Percentiles rank a stretch among this genome's conserved stretches.
Conservation (phyloP, 1,140 invertebrate genomes). For the Drosophila pandora region DNA sequence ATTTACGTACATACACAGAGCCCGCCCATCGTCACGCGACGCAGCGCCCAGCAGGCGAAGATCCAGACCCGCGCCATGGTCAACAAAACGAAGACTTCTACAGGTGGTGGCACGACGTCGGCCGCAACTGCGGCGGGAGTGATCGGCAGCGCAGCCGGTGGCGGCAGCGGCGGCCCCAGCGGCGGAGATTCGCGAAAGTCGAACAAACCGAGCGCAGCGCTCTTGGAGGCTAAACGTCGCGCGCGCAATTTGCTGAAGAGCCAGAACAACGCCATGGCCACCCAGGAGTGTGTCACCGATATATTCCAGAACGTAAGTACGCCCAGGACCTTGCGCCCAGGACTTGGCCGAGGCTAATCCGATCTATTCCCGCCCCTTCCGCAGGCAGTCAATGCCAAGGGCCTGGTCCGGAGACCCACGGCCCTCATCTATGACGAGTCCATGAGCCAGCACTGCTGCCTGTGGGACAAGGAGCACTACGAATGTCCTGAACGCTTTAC, state of each 20-base stretch:
- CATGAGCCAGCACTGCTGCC: slow-evolving; percentile 91
- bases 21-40: slow-evolving; percentile 85
- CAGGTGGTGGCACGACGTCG: slow-evolving; percentile 11
- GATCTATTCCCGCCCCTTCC: not conserved
- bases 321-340: too few species aligned
- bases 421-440: slow-evolving; percentile 91
- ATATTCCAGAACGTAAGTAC: slow-evolving; percentile 86
- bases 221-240: slow-evolving; percentile 86
- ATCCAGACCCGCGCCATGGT: slow-evolving; percentile 86
- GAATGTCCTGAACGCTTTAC: slow-evolving; percentile 92
- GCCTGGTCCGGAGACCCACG: slow-evolving; percentile 86
- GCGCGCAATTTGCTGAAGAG: slow-evolving; percentile 85
- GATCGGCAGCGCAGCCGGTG: slow-evolving; percentile 29
- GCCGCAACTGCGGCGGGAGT: slow-evolving; percentile 42
- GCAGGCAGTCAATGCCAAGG: slow-evolving; percentile 88
- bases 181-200: slow-evolving; percentile 22
- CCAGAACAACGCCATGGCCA: slow-evolving; percentile 72
- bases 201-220: slow-evolving; percentile 84
- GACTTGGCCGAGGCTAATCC: not conserved
- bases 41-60: slow-evolving; percentile 86
- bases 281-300: slow-evolving; percentile 84
- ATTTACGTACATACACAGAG: slow-evolving; percentile 44
- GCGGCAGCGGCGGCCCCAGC: slow-evolving; percentile 7
- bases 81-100: slow-evolving; percentile 72
- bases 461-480: slow-evolving; percentile 93